A percentile compares a stretch with the other conserved stretches of the same genome.
Evolutionary conservation across 2,113 vertebrate genomes (phyloP).

Genomic region (Hippocampus mohnikei): DNA sequence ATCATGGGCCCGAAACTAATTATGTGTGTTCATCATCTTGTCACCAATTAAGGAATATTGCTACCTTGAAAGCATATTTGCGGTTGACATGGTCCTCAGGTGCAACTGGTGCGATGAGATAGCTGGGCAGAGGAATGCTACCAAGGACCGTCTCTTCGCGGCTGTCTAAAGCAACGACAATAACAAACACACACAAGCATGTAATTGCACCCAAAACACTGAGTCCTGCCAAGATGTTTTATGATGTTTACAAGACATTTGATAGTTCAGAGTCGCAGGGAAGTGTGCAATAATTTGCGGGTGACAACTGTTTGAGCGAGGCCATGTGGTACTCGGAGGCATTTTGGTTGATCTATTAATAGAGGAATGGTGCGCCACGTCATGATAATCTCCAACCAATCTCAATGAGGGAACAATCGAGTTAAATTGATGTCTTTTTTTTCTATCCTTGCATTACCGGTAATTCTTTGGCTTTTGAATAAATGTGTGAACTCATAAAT

Average conservation of each 20-base stretch:
- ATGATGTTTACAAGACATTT: constrained; percentile 23
- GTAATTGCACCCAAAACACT: constrained; percentile 14
- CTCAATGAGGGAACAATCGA: constrained; percentile 33
- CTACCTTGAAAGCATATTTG: constrained; percentile 97
- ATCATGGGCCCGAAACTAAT: background rate
- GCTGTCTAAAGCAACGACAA: constrained; percentile 77
- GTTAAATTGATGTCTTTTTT: constrained; percentile 12
- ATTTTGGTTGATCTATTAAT: constrained; percentile 58
- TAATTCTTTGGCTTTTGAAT: background rate
- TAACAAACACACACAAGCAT: constrained; percentile 7
- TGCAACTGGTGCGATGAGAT: constrained; percentile 84
- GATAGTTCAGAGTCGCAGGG: constrained; percentile 34
- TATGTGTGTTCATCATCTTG: background rate
- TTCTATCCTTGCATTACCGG: background rate
- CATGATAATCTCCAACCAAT: constrained; percentile 41
- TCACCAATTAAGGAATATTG: constrained; percentile 1
- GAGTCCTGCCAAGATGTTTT: constrained; percentile 21
- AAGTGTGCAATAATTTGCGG: constrained; percentile 42
- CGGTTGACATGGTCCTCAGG: constrained; percentile 93
- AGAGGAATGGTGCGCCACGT: constrained; percentile 29
- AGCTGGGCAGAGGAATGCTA: constrained; percentile 94
- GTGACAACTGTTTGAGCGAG: constrained; percentile 37
- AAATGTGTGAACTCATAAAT: background rate
- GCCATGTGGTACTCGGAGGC: constrained; percentile 26
- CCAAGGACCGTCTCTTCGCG: constrained; percentile 94